These are phyloP conservation scores for Antheraea mylitta DNA, from an alignment of 1,140 invertebrate genomes.

Conservation along the genomic window DNA sequence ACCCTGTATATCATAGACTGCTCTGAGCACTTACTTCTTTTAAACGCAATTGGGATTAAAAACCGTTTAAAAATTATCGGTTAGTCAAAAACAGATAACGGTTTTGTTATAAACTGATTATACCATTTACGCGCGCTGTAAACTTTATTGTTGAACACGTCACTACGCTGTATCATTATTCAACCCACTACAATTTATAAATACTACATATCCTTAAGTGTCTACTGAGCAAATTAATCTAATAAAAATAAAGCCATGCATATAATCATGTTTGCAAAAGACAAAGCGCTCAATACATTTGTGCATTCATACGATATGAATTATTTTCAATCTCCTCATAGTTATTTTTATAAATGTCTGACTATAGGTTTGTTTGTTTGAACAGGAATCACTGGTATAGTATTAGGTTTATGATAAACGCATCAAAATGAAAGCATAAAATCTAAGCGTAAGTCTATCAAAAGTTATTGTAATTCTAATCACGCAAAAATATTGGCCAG, in stretches of 20 bases:
- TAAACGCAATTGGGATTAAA: no score
- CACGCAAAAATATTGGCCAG: no score
- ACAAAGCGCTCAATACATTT: not conserved
- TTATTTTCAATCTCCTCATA: no score
- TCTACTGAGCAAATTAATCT: not conserved
- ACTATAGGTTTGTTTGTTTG: no score
- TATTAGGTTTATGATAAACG: no score
- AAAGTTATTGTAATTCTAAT: no score
- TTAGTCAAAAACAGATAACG: not conserved
- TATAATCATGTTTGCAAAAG: not conserved
- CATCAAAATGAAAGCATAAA: no score
- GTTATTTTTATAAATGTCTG: no score
- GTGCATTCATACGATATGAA: not conserved
- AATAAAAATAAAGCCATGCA: conserved; percentile 3
- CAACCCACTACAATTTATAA: conserved; percentile 14
- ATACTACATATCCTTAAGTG: conserved; percentile 19
- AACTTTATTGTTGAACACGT: not conserved
- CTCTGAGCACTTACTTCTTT: no score
- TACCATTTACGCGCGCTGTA: not conserved
- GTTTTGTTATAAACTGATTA: not conserved
- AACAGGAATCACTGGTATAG: no score
- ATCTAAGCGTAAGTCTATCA: no score
- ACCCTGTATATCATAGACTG: no score
- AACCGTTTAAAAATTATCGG: not conserved
- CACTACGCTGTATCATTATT: not conserved